Base-by-base conservation (phyloP, 2,888 invertebrate species). In the Brachyptera putata region DNA sequence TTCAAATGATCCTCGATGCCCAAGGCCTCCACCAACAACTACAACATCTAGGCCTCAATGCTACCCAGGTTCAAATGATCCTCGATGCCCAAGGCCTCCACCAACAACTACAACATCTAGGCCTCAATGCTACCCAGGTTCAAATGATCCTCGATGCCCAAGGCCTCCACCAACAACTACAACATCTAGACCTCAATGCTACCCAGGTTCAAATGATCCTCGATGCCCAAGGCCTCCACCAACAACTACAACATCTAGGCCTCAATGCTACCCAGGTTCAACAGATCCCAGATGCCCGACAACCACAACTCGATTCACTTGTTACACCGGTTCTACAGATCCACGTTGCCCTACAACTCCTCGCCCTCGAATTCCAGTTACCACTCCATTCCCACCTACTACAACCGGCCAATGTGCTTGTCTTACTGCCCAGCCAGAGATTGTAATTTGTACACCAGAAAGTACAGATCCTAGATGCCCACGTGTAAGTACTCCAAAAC, bases 261-360 rank as follows among this genome's bases (percentile, higher is more conserved):
- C 56, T 11, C 58, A 46, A 11, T 72, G 71, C 57, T 71, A 68
- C 62, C 71, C 72, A 14, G 72, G 73, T 0, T 67, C 62, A 9
- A 11, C 21, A 14, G 62, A 66, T 26, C 64, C 64, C 36, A 55
- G 61, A 26, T 64, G 64, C 57, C 62, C 63, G 34, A 49, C 57
- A 36, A 41, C 58, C 1, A 61, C 64, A 14, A 61, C 49, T 21
- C 5, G 46, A 21, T 24, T 24, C n/a, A 24, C n/a, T 7, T 74
- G 73, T 30, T 73, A 61, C 26, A 71, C 72, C 0, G 72, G 73
- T 0, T 67, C 67, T 5, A 61, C 64, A 0, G 72, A 73, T 43
- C 69, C 71, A 0, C 65, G 70, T 1, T 30, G 30, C 30, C 11
- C 5, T 11, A 5, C 30, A 30, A 30, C 30, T n/a, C n/a, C n/a